Conservation (phyloP, 2,888 invertebrate genomes). For the Plagiodera versicolora region DNA sequence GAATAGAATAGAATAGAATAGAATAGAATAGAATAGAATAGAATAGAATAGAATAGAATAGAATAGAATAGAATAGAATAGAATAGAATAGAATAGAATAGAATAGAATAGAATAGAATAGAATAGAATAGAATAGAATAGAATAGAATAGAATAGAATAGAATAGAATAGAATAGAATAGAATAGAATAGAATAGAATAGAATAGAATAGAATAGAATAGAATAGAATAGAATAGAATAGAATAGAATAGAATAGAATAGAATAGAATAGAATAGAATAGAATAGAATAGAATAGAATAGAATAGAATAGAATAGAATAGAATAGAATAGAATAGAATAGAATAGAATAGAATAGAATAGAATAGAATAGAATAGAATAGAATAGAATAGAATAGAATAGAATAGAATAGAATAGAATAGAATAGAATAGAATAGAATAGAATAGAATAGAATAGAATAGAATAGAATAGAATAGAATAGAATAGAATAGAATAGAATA, state of each 20-base stretch:
- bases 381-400: too few relatives aligned
- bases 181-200: not conserved
- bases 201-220: not conserved
- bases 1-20: not conserved
- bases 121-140: not conserved
- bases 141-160: not conserved
- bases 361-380: too few relatives aligned
- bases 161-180: not conserved
- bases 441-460: too few relatives aligned
- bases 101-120: not conserved
- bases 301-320: not conserved
- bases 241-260: conserved; percentile 1
- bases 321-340: conserved; percentile 1
- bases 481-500: too few relatives aligned
- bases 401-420: too few relatives aligned
- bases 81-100: conserved; percentile 1
- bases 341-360: not conserved
- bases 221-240: conserved; percentile 11
- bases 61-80: conserved; percentile 1
- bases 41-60: conserved; percentile 1
- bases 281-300: conserved; percentile 1
- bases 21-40: not conserved
- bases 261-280: conserved; percentile 1
- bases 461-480: too few relatives aligned
- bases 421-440: too few relatives aligned